Evolutionary conservation across 2,888 invertebrate genomes (phyloP).

Genomic region (Diploptera punctata): DNA sequence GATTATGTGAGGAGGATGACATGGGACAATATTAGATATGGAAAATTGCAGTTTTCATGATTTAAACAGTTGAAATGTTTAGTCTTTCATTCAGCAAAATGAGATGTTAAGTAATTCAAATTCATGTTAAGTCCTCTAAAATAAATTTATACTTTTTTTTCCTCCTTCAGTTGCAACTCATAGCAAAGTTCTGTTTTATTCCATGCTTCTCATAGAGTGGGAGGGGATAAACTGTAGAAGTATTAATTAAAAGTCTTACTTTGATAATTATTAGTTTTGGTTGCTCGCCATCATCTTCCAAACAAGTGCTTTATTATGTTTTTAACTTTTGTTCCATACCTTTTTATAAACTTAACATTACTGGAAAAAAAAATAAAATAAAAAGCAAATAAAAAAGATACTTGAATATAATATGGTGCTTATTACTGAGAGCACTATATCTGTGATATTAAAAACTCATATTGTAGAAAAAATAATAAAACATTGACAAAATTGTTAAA

Average conservation of each 20-base stretch:
- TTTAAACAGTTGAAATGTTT: too few relatives aligned
- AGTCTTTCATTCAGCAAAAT: too few relatives aligned
- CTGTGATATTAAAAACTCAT: constrained; percentile 33
- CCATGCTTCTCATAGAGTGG: background rate
- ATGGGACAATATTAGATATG: too few relatives aligned
- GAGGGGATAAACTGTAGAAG: background rate
- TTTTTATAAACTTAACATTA: constrained; percentile 29
- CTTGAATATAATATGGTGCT: constrained; percentile 30
- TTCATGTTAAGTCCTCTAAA: too few relatives aligned
- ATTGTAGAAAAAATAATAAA: constrained; percentile 25
- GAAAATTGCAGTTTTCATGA: too few relatives aligned
- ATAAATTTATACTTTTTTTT: background rate
- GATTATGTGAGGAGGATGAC: too few relatives aligned
- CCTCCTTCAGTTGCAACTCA: background rate
- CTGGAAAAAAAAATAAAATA: too few relatives aligned
- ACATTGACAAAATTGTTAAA: too few relatives aligned
- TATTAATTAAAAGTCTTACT: constrained; percentile 1
- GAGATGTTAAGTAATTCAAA: too few relatives aligned
- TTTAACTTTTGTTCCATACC: constrained; percentile 11
- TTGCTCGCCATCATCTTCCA: constrained; percentile 26
- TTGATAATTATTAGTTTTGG: background rate
- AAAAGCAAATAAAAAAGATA: too few relatives aligned
- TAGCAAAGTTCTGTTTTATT: background rate
- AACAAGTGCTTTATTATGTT: constrained; percentile 22
- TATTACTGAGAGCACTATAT: constrained; percentile 25